phyloP scores from a whole-genome alignment of 2,797 vertebrate genomes.

The Rhabdophis nuchalis region DNA sequence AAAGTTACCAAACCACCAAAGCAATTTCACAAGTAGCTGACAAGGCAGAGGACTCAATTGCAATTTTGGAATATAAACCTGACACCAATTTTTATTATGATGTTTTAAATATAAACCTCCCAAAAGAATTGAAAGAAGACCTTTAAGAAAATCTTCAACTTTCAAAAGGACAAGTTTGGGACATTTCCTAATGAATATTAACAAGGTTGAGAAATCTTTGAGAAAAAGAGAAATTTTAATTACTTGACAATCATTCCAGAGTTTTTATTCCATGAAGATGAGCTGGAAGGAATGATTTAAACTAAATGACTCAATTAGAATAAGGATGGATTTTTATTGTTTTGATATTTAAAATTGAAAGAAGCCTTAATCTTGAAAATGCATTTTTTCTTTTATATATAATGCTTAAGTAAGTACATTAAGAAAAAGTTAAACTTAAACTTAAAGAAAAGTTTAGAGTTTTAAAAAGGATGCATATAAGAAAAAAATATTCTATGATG shows the following conservation, averaged over 20 bases:
- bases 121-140: background rate
- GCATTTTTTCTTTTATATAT: background rate
- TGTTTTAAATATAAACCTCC: background rate
- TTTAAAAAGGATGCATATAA: background rate
- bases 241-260: background rate
- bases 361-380: background rate
- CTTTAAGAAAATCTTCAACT: background rate
- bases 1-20: background rate
- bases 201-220: background rate
- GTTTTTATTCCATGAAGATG: background rate
- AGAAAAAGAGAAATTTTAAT: background rate
- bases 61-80: background rate
- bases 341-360: background rate
- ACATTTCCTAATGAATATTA: background rate
- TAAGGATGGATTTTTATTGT: background rate
- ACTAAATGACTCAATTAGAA: background rate
- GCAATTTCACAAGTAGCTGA: background rate
- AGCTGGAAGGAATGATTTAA: background rate
- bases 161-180: background rate
- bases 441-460: background rate
- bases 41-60: background rate
- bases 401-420: background rate
- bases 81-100: background rate
- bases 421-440: background rate
- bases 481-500: background rate